Base-by-base conservation (phyloP, 2,797 vertebrate genomes). In the Falco rusticolus region DNA sequence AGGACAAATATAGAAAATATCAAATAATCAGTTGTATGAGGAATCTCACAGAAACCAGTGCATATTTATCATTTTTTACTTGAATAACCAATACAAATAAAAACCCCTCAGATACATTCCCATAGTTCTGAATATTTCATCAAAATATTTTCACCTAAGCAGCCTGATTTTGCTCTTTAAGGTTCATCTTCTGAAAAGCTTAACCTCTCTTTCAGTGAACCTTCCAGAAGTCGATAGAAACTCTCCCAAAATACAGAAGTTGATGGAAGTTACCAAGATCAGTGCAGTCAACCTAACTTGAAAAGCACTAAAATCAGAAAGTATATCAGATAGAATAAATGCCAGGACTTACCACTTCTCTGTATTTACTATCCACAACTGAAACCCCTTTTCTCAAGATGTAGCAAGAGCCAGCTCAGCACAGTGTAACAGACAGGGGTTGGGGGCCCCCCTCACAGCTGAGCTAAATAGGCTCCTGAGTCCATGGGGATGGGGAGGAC, bases 391-490 rank as follows among this genome's bases (percentile, higher is more conserved):
- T 85, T 14, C 9, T 11, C 0, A 0, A 6, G 6, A 11, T 74
- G 10, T 13, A 57, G 11, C 2, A 1, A 63, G 15, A 22, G 2
- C 3, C 59, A 71, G 10, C 13, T 26, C 22, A n/a, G 22, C 15
- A 25, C 26, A 41, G 8, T 0, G 1, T 3, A 31, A 3, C 24
- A 16, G 3, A 7, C 19, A 24, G 51, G 3, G 3, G 1, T 60
- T 29, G 0, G 2, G 3, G 1, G 1, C 2, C 18, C 2, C 18
- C 29, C 21, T 45, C 4, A 0, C 41, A 74, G 47, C 60, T 48
- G 21, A 54, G 4, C 60, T 57, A 56, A 63, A 26, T 8, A 4
- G 7, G 3, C 18, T 84, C 6, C 31, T 24, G 17, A 16, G 4
- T 20, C n/a, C 11, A 3, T 1, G 7, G 17, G 37, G 4, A 12